Evolutionary conservation across 2,888 invertebrate genomes (phyloP).

Genomic region (Argyresthia albistria): DNA sequence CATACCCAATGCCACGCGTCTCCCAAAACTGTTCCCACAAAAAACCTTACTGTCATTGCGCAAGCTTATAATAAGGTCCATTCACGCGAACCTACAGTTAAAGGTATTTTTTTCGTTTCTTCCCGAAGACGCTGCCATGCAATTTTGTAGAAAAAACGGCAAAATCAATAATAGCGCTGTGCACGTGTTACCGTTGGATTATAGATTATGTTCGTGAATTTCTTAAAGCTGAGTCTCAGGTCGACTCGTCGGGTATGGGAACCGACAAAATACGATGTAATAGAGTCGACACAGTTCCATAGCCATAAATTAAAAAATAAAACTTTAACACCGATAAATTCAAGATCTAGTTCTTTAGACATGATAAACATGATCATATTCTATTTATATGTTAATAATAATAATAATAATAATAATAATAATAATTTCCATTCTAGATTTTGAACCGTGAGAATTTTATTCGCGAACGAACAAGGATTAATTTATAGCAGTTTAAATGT

Average conservation of each 20-base stretch:
- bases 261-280: constrained; percentile 20
- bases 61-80: constrained; percentile 66
- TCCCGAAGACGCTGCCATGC: constrained; percentile 42
- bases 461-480: neutral
- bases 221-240: constrained; percentile 52
- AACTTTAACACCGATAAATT: neutral
- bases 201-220: constrained; percentile 64
- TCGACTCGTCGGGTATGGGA: constrained; percentile 44
- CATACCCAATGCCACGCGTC: constrained; percentile 43
- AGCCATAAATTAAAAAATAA: neutral
- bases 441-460: constrained; percentile 1
- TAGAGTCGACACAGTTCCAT: constrained; percentile 20
- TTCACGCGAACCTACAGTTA: constrained; percentile 49
- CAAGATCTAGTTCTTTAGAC: neutral
- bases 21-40: constrained; percentile 17
- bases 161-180: constrained; percentile 68
- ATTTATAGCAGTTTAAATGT: neutral
- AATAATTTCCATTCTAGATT: neutral
- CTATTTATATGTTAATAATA: too few relatives aligned
- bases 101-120: constrained; percentile 43
- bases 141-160: constrained; percentile 67
- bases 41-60: constrained; percentile 65
- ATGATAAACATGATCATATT: too few relatives aligned
- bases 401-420: too few relatives aligned
- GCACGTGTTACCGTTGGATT: constrained; percentile 70